A percentile compares a stretch with the other conserved stretches of the same genome.
phyloP scores from a whole-genome alignment of 2,888 invertebrate species.

The Ochlodes sylvanus region DNA sequence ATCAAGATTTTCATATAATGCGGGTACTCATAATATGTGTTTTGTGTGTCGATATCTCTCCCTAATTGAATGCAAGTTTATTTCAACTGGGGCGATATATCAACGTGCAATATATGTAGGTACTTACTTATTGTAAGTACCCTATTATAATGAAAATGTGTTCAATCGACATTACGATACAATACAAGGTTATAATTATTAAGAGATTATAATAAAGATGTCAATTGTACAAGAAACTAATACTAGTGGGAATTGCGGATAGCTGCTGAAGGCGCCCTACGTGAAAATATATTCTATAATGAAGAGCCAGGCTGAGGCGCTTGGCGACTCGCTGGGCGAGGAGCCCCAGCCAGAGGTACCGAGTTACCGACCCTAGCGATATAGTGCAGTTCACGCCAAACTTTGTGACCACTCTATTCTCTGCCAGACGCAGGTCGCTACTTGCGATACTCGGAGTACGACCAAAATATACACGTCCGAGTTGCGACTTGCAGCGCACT shows the following conservation, averaged over 20 bases:
- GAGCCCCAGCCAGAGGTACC: slow-evolving; percentile 80
- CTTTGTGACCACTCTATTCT: neutral
- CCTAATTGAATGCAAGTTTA: too few species aligned
- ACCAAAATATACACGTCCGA: too few species aligned
- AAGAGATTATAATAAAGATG: neutral
- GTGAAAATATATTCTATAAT: slow-evolving; percentile 98
- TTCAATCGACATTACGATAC: too few species aligned
- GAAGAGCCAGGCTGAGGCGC: slow-evolving; percentile 93
- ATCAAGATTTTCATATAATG: neutral
- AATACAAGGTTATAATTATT: neutral
- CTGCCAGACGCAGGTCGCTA: neutral
- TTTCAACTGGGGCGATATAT: too few species aligned
- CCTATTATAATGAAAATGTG: neutral
- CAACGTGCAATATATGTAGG: too few species aligned
- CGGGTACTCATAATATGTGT: neutral
- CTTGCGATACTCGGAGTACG: neutral
- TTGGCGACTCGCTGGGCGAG: slow-evolving; percentile 82
- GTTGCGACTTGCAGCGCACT: neutral
- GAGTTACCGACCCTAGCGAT: neutral
- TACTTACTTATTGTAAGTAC: neutral
- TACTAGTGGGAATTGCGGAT: slow-evolving; percentile 58
- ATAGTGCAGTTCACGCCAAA: neutral
- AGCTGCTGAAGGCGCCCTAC: slow-evolving; percentile 98
- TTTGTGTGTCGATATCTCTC: too few species aligned
- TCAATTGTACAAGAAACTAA: slow-evolving; percentile 20